Evolutionary conservation across 2,113 vertebrate species (phyloP), one percentile per base, ranked within the genome.

Genomic region (Ictalurus furcatus): DNA sequence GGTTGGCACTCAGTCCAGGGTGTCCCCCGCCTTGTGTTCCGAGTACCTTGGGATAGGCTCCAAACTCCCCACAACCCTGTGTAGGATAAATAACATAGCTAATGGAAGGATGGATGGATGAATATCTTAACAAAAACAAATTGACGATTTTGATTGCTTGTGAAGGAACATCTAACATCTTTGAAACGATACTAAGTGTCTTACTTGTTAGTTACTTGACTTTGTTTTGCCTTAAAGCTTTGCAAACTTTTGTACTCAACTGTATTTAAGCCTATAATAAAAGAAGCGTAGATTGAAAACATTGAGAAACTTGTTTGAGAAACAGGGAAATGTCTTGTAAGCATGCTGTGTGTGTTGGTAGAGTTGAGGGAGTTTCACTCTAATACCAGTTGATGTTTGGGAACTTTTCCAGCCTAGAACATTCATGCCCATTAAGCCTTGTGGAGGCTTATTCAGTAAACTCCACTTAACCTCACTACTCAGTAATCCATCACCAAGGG

Each of bases 371-470:
- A 54, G 25, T 37, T 83, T 61, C 21, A 83, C 81, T 83, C 6
- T 61, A 83, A 83, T 61, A 37, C 81, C 44, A 34, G 28, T 12
- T 85, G 28, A 74, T 86, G 85, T 52, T 86, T 71, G 63, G 44
- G 65, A 54, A 34, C 65, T 34, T 71, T 56, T 71, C 63, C 63
- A 69, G 48, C 65, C 63, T 71, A 30, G 84, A 73, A 56, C 74
- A 34, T 65, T 37, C 61, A 67, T 54, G n/a, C 61, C 23, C 44
- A 82, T 58, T 71, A 85, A 81, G 19, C 19, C 56, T 37, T 71
- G 63, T 85, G 34, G 88, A 67, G 54, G 54, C 8, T 63, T 79
- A 63, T 56, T 28, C 90, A 86, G 25, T 78, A 59, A 89, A 89
- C 85, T 87, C 37, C 1, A 13, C 61, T 81, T 87, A 76, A 85